These are phyloP conservation scores for Diachasmimorpha longicaudata DNA, from an alignment of 1,140 invertebrate species.

Conservation along the genomic window DNA sequence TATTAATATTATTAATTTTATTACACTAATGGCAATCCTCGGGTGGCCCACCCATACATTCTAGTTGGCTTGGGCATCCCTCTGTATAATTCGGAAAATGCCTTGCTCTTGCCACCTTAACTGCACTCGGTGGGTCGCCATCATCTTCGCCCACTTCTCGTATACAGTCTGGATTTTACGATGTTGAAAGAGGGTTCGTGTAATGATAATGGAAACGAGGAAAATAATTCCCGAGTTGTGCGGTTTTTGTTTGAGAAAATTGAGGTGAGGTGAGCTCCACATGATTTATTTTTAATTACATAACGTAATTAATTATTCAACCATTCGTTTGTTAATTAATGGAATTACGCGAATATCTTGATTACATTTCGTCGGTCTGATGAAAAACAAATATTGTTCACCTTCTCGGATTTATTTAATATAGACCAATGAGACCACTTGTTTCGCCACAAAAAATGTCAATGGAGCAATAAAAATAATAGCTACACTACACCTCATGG, in stretches of 20 bases:
- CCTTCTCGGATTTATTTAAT: background rate
- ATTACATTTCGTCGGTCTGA: too few relatives aligned
- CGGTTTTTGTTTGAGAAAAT: background rate
- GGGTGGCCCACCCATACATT: too few relatives aligned
- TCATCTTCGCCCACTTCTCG: background rate
- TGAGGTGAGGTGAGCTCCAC: too few relatives aligned
- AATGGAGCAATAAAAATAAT: background rate
- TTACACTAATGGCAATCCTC: background rate
- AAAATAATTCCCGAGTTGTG: background rate
- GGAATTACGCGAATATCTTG: too few relatives aligned
- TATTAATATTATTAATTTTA: background rate
- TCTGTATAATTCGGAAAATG: background rate
- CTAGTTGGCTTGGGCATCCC: background rate
- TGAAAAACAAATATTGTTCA: background rate
- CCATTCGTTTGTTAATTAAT: too few relatives aligned
- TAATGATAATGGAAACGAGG: slow-evolving; percentile 3
- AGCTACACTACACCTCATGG: background rate
- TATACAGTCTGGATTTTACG: background rate
- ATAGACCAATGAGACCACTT: background rate
- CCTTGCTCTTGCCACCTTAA: background rate
- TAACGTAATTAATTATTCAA: too few relatives aligned
- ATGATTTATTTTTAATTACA: too few relatives aligned
- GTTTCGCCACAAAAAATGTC: background rate
- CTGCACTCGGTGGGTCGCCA: background rate
- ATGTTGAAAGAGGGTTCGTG: background rate